Percentiles rank a stretch among this genome's conserved stretches.
phyloP scores from a whole-genome alignment of 2,888 invertebrate genomes.

The Cybosia mesomella region DNA sequence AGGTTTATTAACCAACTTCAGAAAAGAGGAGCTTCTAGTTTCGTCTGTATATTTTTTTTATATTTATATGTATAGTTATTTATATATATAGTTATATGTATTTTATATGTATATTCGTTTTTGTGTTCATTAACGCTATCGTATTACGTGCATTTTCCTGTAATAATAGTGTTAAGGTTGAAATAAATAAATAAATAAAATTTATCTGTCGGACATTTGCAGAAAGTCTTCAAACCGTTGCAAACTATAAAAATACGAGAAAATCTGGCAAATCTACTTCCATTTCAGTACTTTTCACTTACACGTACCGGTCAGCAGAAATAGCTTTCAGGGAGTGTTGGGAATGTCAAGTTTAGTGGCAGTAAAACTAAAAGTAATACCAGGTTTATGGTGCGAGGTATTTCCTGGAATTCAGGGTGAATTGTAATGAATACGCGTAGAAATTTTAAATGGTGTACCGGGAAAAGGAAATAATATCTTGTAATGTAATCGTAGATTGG shows the following conservation, averaged over 20 bases:
- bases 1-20: no score
- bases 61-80: no score
- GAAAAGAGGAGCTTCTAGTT: no score
- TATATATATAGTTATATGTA: no score
- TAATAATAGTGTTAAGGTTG: no score
- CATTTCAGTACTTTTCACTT: constrained; percentile 18
- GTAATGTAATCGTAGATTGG: neutral
- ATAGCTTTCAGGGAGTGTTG: constrained; percentile 20
- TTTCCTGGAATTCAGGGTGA: constrained; percentile 23
- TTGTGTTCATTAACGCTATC: no score
- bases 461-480: neutral
- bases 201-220: neutral
- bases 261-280: constrained; percentile 9
- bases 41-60: no score
- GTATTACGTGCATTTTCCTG: no score
- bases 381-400: constrained; percentile 38
- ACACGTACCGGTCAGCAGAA: constrained; percentile 34
- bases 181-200: neutral
- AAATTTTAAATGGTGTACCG: constrained; percentile 10
- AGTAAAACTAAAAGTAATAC: constrained; percentile 38
- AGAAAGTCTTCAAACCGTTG: neutral
- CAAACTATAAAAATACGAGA: constrained; percentile 9
- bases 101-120: no score
- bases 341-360: constrained; percentile 34
- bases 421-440: constrained; percentile 28